A percentile compares a stretch with the other conserved stretches of the same genome.
These are phyloP conservation scores for Sturmia bella DNA, from an alignment of 2,888 invertebrate genomes.

Conservation along the genomic window DNA sequence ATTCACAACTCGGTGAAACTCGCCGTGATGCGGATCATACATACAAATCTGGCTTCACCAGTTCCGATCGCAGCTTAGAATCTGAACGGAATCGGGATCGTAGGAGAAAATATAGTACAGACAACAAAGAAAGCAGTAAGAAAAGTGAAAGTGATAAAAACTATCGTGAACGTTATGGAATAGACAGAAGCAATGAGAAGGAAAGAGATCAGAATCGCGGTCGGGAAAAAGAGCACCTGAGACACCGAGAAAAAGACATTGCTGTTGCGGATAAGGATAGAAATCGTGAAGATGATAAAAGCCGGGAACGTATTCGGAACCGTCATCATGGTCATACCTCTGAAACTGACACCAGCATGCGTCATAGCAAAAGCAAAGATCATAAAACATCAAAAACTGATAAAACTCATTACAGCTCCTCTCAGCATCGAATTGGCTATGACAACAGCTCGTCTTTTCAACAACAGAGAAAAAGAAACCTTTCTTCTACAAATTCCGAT, in stretches of 20 bases:
- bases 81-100: conserved; percentile 69
- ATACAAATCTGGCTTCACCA: conserved; percentile 31
- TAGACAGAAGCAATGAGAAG: conserved; percentile 61
- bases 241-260: conserved; percentile 40
- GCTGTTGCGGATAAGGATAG: conserved; percentile 28
- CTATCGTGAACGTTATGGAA: conserved; percentile 69
- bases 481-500: conserved; percentile 46
- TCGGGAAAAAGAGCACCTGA: conserved; percentile 70
- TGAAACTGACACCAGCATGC: conserved; percentile 24
- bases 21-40: conserved; percentile 53
- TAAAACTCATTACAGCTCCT: conserved; percentile 43
- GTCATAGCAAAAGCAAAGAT: conserved; percentile 44
- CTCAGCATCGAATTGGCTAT: conserved; percentile 55
- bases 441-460: conserved; percentile 28
- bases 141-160: conserved; percentile 59
- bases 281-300: conserved; percentile 48
- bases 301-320: conserved; percentile 41
- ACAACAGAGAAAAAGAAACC: conserved; percentile 56
- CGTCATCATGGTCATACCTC: conserved; percentile 32
- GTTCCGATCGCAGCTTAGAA: conserved; percentile 44
- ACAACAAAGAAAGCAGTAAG: conserved; percentile 53
- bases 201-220: conserved; percentile 51
- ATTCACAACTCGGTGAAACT: conserved; percentile 71
- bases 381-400: conserved; percentile 51
- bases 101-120: conserved; percentile 61